Percentiles rank a stretch among this genome's conserved stretches.
These are phyloP conservation scores for Otocyon megalotis DNA, from an alignment of 2,113 vertebrate genomes.

Conservation along the genomic window DNA sequence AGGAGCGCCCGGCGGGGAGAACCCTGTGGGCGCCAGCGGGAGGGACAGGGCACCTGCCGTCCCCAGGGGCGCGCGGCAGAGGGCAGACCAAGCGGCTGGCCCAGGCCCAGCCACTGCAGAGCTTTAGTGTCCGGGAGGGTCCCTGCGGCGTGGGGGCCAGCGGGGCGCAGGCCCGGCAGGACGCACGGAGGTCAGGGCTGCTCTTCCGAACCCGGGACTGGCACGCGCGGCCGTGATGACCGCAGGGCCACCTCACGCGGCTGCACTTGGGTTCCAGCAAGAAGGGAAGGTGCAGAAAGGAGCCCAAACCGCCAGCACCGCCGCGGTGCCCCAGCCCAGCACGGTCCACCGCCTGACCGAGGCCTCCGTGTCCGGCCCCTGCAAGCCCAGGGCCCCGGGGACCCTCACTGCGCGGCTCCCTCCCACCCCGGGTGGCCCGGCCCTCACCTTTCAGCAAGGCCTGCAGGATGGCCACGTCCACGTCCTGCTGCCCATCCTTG, in stretches of 20 bases:
- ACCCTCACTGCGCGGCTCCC: fast-evolving
- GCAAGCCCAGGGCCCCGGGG: fast-evolving
- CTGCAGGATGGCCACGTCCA: slow-evolving; percentile 97
- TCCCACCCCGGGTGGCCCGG: fast-evolving
- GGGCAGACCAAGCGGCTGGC: neutral
- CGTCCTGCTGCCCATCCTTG: slow-evolving; percentile 90
- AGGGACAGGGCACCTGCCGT: neutral
- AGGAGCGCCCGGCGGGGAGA: neutral
- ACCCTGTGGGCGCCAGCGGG: fast-evolving
- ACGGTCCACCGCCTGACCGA: fast-evolving
- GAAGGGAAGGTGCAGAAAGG: neutral
- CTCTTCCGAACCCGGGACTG: fast-evolving
- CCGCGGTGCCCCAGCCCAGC: fast-evolving
- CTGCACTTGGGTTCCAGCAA: neutral
- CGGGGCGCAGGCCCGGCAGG: fast-evolving
- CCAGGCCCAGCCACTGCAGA: neutral
- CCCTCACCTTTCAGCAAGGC: slow-evolving; percentile 95
- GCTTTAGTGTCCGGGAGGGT: fast-evolving
- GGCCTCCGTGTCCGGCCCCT: fast-evolving
- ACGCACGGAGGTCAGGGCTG: fast-evolving
- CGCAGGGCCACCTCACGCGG: fast-evolving
- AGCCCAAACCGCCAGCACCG: fast-evolving
- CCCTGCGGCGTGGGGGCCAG: fast-evolving
- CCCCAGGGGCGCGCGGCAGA: neutral
- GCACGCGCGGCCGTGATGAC: neutral